Percentiles rank a stretch among this genome's conserved stretches.
These are phyloP conservation scores for Stichopus horrens DNA, from an alignment of 53 echinoderm and acorn worm genomes.

Conservation along the genomic window DNA sequence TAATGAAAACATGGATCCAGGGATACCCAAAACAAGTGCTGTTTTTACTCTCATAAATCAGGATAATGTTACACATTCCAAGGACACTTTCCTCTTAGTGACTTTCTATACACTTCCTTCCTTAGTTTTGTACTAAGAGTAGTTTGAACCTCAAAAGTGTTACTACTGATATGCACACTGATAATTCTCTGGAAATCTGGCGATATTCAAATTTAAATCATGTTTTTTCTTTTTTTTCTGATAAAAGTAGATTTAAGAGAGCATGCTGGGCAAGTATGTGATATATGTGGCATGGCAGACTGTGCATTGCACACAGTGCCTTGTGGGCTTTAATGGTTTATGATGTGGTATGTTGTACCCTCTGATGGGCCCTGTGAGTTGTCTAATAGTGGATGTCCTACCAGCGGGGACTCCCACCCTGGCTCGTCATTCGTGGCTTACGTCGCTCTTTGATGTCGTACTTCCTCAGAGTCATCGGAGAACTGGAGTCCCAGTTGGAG, in stretches of 20 bases:
- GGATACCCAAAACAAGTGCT: too few relatives aligned
- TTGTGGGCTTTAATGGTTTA: neutral
- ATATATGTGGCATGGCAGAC: neutral
- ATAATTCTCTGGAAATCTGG: too few relatives aligned
- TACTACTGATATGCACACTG: too few relatives aligned
- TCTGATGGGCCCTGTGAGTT: slow-evolving; percentile 1
- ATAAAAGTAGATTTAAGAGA: neutral
- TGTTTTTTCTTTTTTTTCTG: neutral
- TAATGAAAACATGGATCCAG: too few relatives aligned
- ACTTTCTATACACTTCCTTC: too few relatives aligned
- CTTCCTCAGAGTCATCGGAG: slow-evolving; percentile 67
- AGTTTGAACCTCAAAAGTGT: too few relatives aligned
- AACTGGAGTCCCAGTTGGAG: slow-evolving; percentile 93
- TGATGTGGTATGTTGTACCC: slow-evolving; percentile 5
- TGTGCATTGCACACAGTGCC: neutral
- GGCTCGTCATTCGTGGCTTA: neutral
- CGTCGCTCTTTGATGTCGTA: neutral
- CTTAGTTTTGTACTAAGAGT: too few relatives aligned
- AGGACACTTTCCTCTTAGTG: too few relatives aligned
- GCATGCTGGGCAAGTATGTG: neutral
- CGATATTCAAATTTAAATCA: too few relatives aligned
- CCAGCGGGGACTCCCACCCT: neutral
- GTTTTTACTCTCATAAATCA: too few relatives aligned
- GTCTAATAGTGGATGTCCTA: neutral
- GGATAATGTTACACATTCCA: too few relatives aligned